Base-by-base conservation (phyloP, 1,140 invertebrate genomes). In the Oryzaephilus surinamensis region DNA sequence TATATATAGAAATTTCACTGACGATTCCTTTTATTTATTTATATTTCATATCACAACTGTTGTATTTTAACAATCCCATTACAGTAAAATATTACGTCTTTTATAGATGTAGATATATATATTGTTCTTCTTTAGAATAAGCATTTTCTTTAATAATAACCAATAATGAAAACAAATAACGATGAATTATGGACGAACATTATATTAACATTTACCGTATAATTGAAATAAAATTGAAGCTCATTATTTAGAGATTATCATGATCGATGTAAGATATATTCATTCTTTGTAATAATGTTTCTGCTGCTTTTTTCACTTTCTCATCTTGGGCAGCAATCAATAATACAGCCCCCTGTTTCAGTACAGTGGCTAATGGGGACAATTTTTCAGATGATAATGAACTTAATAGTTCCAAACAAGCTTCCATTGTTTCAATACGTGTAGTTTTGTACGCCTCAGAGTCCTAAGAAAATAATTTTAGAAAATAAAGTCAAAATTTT, bases 361-460 rank as follows among this genome's bases (percentile, higher is more conserved):
- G 50, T 2, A 72, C 64, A 6, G 65, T 60, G 13, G 64, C 63
- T 11, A 72, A 58, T 14, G 70, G 61, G 23, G 67, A 63, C 37
- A 73, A 67, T 35, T 69, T 63, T 21, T 71, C 65, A 27, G 68
- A 48, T 2, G 70, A 64, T 49, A 74, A 67, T 18, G 69, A 71
- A 29, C 69, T 56, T 13, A 74, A 59, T 20, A 74, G 46, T 45
- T 74, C 71, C 42, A 74, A 55, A 55, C 71, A 74, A 35, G 72
- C 72, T 58, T 71, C 70, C 41, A 74, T 60, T 27, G 72, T 72
- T 51, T 73, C 72, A 37, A 71, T 68, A 45, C 69, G 65, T 26
- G 69, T 70, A 34, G 63, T 63, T 38, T 67, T 63, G 57, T 68
- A 69, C 3, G 70, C 67, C 36, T 74, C 72, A 18, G 63, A 60